Evolutionary conservation across 2,797 vertebrate genomes (phyloP), one percentile per base, ranked within the genome.

Genomic region (Sebastes aleutianus): DNA sequence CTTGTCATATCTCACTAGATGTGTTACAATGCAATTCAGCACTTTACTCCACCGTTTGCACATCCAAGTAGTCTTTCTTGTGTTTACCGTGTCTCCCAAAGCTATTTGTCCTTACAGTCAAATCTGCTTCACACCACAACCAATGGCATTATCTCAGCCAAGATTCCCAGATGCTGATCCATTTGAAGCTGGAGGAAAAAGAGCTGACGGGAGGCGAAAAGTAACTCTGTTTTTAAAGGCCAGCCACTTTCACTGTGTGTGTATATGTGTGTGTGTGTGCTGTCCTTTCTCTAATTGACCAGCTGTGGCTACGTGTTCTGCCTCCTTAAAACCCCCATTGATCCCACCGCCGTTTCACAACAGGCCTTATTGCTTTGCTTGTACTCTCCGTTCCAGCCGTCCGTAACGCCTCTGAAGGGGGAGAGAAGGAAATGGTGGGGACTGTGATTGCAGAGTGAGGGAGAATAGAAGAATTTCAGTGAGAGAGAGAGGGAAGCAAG

Each of bases 211-310:
- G 72, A 74, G 85, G 74, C 58, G 29, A 91, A 93, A 93, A 93
- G 89, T 86, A 86, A 86, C 88, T 90, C 78, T 82, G 71, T 88
- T 90, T 88, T 87, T 91, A 91, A 93, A 93, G 91, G 85, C 91
- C 87, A 89, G 77, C 67, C 78, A 87, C 83, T 90, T 85, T 64
- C 54, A 64, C 39, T 75, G 64, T 77, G 77, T 82, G 74, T 84
- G 36, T 82, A 29, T 69, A 61, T 79, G 63, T 71, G 61, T 54
- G 72, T 76, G 72, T 36, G 56, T 76, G 67, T 50, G 80, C 90
- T 88, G 88, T 94, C 91, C 86, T 93, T 90, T 83, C 91, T 89
- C 81, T 95, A 95, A 95, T 94, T 95, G 93, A 94, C 91, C 93
- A 86, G 90, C 88, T 89, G 81, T 80, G 81, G 83, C 80, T 93